Conservation (phyloP, 2,797 vertebrate genomes). For the Rhinatrema bivittatum region DNA sequence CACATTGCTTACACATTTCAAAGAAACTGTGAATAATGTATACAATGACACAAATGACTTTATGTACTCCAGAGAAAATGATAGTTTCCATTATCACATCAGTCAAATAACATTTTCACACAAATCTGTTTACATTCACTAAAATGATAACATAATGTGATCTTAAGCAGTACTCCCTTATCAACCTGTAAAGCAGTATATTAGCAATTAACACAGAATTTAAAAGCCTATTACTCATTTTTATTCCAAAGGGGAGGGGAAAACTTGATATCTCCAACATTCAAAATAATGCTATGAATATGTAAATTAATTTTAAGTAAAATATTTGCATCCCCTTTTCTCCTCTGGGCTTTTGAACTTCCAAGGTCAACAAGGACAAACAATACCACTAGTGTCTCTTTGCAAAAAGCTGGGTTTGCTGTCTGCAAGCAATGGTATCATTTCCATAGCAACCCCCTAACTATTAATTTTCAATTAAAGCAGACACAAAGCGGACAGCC, state of each 20-base stretch:
- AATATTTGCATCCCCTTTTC: slow-evolving; percentile 81
- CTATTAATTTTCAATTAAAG: slow-evolving; percentile 97
- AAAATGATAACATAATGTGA: slow-evolving; percentile 52
- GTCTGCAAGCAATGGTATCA: slow-evolving; percentile 76
- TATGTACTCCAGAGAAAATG: slow-evolving; percentile 53
- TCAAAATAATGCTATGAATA: slow-evolving; percentile 73
- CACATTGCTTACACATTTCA: slow-evolving; percentile 39
- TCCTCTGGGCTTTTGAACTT: slow-evolving; percentile 82
- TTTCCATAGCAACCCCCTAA: slow-evolving; percentile 87
- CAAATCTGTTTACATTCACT: slow-evolving; percentile 60
- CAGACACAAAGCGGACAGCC: slow-evolving; percentile 79
- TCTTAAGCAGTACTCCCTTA: slow-evolving; percentile 48
- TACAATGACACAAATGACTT: slow-evolving; percentile 53
- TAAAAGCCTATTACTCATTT: slow-evolving; percentile 48
- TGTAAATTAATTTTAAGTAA: slow-evolving; percentile 75
- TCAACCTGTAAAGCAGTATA: slow-evolving; percentile 46
- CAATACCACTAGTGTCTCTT: slow-evolving; percentile 93
- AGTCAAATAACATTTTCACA: slow-evolving; percentile 60
- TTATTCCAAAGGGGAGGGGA: slow-evolving; percentile 55
- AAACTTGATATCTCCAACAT: slow-evolving; percentile 57
- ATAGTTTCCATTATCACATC: slow-evolving; percentile 63
- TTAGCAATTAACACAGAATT: slow-evolving; percentile 55
- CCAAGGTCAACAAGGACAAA: slow-evolving; percentile 98
- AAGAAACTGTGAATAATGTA: slow-evolving; percentile 48
- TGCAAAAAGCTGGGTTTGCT: slow-evolving; percentile 76